Evolutionary conservation across 1,140 invertebrate genomes (phyloP).

Genomic region (Bombus vancouverensis): DNA sequence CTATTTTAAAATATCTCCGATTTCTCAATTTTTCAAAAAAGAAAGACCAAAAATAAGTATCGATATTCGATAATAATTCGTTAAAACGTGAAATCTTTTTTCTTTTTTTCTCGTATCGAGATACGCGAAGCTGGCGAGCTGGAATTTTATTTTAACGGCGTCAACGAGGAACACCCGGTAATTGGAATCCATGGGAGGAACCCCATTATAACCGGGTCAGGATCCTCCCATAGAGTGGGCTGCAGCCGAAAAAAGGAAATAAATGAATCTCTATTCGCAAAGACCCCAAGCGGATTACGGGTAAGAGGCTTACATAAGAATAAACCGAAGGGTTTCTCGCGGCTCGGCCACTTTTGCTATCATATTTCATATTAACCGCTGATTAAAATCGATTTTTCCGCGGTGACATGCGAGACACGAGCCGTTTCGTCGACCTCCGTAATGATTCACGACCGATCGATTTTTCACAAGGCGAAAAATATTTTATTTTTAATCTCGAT

Average conservation of each 20-base stretch:
- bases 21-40: background rate
- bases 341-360: slow-evolving; percentile 66
- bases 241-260: slow-evolving; percentile 10
- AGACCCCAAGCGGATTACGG: slow-evolving; percentile 68
- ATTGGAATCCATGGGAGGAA: slow-evolving; percentile 24
- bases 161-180: background rate
- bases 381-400: slow-evolving; percentile 73
- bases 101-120: too few species aligned
- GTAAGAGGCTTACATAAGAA: slow-evolving; percentile 78
- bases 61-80: background rate
- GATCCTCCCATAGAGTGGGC: background rate
- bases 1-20: background rate
- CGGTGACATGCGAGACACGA: slow-evolving; percentile 34
- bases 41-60: background rate
- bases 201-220: slow-evolving; percentile 22
- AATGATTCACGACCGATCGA: slow-evolving; percentile 5
- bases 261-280: slow-evolving; percentile 67
- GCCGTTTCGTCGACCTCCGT: slow-evolving; percentile 24
- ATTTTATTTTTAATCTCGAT: background rate
- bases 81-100: background rate
- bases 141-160: background rate
- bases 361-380: slow-evolving; percentile 75
- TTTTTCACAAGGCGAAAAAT: background rate
- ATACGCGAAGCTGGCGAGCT: background rate
- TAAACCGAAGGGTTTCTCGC: slow-evolving; percentile 74